Conservation (phyloP, 2,888 invertebrate species). For the Masnerella sp. region DNA sequence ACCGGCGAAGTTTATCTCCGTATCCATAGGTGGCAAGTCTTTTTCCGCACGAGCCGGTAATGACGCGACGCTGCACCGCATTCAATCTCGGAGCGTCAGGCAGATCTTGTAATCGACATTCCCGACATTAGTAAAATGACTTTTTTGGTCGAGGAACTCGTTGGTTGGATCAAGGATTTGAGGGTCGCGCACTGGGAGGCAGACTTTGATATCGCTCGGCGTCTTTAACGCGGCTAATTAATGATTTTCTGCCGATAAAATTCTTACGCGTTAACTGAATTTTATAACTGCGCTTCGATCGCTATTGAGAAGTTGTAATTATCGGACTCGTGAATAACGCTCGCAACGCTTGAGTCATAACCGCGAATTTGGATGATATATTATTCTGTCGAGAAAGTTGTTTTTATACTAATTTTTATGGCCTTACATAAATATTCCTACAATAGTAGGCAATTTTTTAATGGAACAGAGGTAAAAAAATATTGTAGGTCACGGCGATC, state of each 20-base stretch:
- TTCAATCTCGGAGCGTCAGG: conserved; percentile 22
- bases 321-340: conserved; percentile 11
- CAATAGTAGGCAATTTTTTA: conserved; percentile 48
- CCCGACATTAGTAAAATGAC: conserved; percentile 13
- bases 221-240: neutral
- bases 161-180: neutral
- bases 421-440: conserved; percentile 49
- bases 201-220: neutral
- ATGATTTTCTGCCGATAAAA: neutral
- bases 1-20: neutral
- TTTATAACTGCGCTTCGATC: conserved; percentile 14
- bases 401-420: conserved; percentile 50
- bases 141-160: neutral
- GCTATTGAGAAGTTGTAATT: conserved; percentile 18
- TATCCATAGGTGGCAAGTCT: conserved; percentile 25
- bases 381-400: conserved; percentile 41
- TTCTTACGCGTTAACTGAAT: neutral
- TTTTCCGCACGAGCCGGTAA: conserved; percentile 36
- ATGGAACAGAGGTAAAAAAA: conserved; percentile 34
- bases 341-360: conserved; percentile 22
- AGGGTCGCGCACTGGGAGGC: neutral
- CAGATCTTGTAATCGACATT: conserved; percentile 37
- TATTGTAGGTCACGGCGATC: conserved; percentile 52
- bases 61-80: conserved; percentile 5
- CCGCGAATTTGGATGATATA: conserved; percentile 48